Base-by-base conservation (phyloP, 2,888 invertebrate genomes). In the Leucophenga montana region DNA sequence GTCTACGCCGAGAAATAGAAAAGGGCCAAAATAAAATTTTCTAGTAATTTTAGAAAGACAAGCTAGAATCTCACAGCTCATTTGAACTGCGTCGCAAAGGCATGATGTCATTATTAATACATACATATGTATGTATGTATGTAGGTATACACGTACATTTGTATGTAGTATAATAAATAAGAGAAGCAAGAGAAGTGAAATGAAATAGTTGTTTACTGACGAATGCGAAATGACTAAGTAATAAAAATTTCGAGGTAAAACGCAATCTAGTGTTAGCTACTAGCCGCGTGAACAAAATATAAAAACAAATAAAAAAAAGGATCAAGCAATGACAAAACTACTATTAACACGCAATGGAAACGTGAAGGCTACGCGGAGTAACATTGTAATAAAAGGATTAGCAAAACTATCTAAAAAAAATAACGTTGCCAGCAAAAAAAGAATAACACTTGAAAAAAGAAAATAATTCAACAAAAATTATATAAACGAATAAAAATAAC, bases 401-500 rank as follows among this genome's bases (percentile, higher is more conserved):
- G 11, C 11, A n/a, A n/a, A n/a, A n/a, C 11, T 33, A n/a, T 31
- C 14, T 11, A 9, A 27, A 57, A 27, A 27, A n/a, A 57, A 31
- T 3, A 57, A 27, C 13, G 20, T n/a, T n/a, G n/a, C n/a, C n/a
- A n/a, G n/a, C n/a, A n/a, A n/a, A n/a, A n/a, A n/a, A n/a, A n/a
- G n/a, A n/a, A n/a, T n/a, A n/a, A n/a, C n/a, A n/a, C n/a, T n/a
- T n/a, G n/a, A 56, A 27, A 11, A 56, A 20, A 56, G 1, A 27
- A 48, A 56, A 22, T 20, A 13, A 27, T 8, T n/a, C 4, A 57
- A 57, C 2, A 22, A n/a, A 57, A 57, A 57, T 27, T 31, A 22
- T 11, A 22, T 27, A 13, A 46, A 53, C n/a, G n/a, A 62, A 20
- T n/a, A 18, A 57, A 33, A 18, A 16, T 27, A 16, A 91, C 92